These are phyloP conservation scores for Odontomyia ornata DNA, from an alignment of 2,888 invertebrate genomes.

Conservation along the genomic window DNA sequence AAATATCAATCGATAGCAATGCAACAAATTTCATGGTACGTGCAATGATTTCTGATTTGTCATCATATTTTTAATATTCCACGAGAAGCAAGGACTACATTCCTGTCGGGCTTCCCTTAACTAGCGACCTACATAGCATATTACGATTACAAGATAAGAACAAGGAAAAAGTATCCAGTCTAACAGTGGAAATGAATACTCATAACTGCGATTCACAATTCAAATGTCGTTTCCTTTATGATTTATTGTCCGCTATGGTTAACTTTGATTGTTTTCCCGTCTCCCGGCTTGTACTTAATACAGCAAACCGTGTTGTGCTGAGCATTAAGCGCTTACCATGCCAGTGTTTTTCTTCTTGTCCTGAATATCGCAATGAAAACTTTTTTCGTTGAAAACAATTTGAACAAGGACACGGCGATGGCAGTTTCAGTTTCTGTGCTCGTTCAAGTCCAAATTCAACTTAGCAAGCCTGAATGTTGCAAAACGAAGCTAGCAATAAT, in stretches of 20 bases:
- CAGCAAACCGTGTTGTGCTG: not conserved
- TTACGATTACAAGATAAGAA: too few species aligned
- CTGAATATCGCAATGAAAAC: conserved; percentile 27
- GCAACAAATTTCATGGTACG: too few species aligned
- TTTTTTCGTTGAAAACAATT: conserved; percentile 11
- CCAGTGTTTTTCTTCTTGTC: not conserved
- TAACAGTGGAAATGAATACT: conserved; percentile 11
- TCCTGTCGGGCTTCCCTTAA: too few species aligned
- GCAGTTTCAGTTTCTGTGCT: conserved; percentile 5
- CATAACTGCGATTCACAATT: conserved; percentile 15
- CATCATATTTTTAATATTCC: too few species aligned
- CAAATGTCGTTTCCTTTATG: conserved; percentile 34
- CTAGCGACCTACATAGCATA: too few species aligned
- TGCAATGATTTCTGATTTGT: too few species aligned
- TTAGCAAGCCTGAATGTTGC: not conserved
- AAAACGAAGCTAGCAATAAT: not conserved
- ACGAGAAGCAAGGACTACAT: too few species aligned
- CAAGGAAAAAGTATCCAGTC: too few species aligned
- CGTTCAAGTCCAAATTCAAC: not conserved
- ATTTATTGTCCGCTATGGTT: conserved; percentile 33
- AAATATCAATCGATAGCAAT: too few species aligned
- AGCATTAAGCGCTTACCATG: not conserved
- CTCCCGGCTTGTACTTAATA: conserved; percentile 18
- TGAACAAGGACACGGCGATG: conserved; percentile 25
- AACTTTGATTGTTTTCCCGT: conserved; percentile 35